Evolutionary conservation across 2,113 vertebrate species (phyloP).

Genomic region (Odontesthes bonariensis): DNA sequence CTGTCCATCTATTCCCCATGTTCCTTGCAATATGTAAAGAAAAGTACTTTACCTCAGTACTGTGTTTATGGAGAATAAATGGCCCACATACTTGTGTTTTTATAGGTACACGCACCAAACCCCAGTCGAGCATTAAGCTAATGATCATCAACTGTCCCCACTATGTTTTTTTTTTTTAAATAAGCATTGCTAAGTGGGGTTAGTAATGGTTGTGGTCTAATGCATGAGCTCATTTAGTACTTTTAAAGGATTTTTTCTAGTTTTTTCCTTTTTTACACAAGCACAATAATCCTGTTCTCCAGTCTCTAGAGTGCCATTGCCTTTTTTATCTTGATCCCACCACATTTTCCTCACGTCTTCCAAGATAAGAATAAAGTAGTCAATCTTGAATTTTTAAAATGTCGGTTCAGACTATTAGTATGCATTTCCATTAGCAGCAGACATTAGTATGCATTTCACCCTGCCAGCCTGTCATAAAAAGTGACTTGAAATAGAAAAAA

Average conservation of each 20-base stretch:
- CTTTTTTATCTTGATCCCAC: constrained; percentile 4
- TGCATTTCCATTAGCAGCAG: constrained; percentile 46
- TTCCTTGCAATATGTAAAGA: no score
- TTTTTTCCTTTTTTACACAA: no score
- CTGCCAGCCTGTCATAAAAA: constrained; percentile 42
- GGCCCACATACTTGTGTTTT: no score
- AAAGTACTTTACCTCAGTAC: no score
- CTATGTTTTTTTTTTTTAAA: neutral
- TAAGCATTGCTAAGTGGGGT: no score
- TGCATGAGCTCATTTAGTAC: neutral
- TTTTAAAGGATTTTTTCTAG: no score
- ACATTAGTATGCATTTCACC: constrained; percentile 60
- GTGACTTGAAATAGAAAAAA: constrained; percentile 54
- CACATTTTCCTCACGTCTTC: constrained; percentile 11
- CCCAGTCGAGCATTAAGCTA: neutral
- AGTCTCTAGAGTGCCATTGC: neutral
- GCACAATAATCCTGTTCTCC: neutral
- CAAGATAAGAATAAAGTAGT: constrained; percentile 37
- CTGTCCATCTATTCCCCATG: no score
- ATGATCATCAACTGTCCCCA: neutral
- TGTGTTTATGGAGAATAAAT: no score
- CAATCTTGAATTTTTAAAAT: constrained; percentile 32
- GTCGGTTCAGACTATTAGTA: constrained; percentile 45
- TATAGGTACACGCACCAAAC: neutral
- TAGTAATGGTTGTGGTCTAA: no score